Conservation (phyloP, 2,888 invertebrate species). For the Enchytraeus crypticus region DNA sequence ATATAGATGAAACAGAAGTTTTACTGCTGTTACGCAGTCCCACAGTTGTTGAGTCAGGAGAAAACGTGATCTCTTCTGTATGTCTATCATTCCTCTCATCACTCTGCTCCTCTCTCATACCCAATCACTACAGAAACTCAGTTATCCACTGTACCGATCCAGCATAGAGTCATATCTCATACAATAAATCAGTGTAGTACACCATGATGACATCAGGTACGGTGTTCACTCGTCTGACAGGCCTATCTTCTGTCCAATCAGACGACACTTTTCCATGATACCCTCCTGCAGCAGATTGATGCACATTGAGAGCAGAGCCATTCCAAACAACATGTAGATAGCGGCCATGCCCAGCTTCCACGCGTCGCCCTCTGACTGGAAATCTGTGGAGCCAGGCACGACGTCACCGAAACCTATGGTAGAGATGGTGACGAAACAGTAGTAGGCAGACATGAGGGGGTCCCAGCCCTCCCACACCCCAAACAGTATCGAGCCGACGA, state of each 20-base stretch:
- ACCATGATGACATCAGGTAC: too few species aligned
- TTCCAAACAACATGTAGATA: conserved; percentile 4
- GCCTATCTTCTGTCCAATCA: conserved; percentile 7
- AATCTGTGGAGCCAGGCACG: conserved; percentile 32
- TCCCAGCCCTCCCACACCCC: background rate
- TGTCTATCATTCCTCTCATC: too few species aligned
- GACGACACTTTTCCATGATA: conserved; percentile 1
- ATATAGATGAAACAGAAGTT: too few species aligned
- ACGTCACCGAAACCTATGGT: conserved; percentile 31
- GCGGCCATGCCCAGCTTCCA: background rate
- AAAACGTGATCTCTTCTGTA: too few species aligned
- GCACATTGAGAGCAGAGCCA: conserved; percentile 10
- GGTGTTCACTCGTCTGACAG: background rate
- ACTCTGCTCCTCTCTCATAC: too few species aligned
- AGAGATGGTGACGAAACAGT: conserved; percentile 45
- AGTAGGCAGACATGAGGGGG: conserved; percentile 38
- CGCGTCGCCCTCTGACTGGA: conserved; percentile 1
- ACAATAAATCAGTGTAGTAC: too few species aligned
- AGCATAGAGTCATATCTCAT: too few species aligned
- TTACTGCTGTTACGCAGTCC: too few species aligned
- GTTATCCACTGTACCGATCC: too few species aligned
- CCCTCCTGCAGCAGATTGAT: conserved; percentile 6
- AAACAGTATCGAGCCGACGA: background rate
- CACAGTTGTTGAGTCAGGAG: too few species aligned
- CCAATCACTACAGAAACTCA: too few species aligned